Conservation (phyloP, 2,888 invertebrate species). For the Apamea crenata region DNA sequence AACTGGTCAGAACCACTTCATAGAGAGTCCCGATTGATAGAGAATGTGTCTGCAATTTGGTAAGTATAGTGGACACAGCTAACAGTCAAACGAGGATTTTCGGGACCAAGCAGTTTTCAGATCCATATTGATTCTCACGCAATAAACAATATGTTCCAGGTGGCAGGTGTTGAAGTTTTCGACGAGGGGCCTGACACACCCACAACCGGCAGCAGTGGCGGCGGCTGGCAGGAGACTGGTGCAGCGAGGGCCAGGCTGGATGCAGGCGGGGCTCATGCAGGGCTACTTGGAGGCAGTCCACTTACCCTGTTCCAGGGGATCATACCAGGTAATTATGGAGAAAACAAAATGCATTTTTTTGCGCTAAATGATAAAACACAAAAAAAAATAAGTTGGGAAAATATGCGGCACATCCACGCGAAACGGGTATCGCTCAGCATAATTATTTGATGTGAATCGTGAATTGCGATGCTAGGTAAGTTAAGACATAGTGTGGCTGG, state of each 20-base stretch:
- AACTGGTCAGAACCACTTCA: background rate
- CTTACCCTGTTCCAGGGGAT: slow-evolving; percentile 94
- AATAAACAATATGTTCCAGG: slow-evolving; percentile 69
- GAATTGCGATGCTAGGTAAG: background rate
- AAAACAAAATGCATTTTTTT: background rate
- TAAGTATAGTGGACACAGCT: no score
- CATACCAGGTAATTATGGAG: slow-evolving; percentile 92
- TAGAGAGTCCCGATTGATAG: no score
- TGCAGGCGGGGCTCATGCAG: slow-evolving; percentile 82
- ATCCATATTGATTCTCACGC: background rate
- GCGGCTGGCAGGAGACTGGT: slow-evolving; percentile 66
- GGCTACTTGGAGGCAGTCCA: slow-evolving; percentile 91
- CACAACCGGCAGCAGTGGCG: slow-evolving; percentile 55
- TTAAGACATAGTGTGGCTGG: background rate
- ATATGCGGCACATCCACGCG: background rate
- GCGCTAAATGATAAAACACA: background rate
- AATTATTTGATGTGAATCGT: background rate
- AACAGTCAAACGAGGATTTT: background rate
- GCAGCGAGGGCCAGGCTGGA: slow-evolving; percentile 80
- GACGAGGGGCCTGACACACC: slow-evolving; percentile 66
- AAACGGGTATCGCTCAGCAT: background rate
- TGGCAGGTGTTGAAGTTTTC: slow-evolving; percentile 82
- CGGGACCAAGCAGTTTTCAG: background rate
- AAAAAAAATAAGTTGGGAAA: background rate
- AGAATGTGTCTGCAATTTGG: background rate